Conservation (phyloP, 1,140 invertebrate species). For the Heliconius congener region DNA sequence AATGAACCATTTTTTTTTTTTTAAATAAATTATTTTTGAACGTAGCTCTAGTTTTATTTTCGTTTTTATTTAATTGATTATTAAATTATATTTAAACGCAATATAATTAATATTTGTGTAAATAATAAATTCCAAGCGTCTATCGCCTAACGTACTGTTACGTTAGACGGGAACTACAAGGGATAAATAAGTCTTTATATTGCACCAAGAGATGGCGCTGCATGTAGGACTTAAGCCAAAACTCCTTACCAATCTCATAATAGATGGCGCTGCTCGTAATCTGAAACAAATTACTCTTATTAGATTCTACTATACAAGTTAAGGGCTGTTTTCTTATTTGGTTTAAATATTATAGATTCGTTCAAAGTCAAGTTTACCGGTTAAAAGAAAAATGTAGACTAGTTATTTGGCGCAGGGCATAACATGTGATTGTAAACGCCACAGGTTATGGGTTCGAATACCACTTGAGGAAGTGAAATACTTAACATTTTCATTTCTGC, state of each 20-base stretch:
- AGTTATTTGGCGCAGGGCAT: too few species aligned
- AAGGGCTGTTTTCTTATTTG: not conserved
- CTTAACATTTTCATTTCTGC: too few species aligned
- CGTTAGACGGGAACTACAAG: not conserved
- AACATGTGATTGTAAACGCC: too few species aligned
- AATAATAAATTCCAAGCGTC: not conserved
- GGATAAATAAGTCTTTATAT: not conserved
- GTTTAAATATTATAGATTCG: not conserved
- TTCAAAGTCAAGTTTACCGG: not conserved
- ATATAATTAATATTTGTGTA: too few species aligned
- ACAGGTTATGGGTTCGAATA: too few species aligned
- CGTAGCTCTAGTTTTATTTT: too few species aligned
- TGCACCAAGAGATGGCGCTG: not conserved
- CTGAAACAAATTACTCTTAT: slow-evolving; percentile 3
- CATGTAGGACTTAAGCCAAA: not conserved
- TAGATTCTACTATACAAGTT: not conserved
- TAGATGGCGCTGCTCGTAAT: not conserved
- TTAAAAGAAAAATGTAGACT: too few species aligned
- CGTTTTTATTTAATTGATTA: too few species aligned
- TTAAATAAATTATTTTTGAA: too few species aligned
- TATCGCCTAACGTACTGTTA: too few species aligned
- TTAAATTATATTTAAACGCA: not conserved
- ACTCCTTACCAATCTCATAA: not conserved
- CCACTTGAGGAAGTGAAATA: too few species aligned
- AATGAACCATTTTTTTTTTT: too few species aligned